Percentiles rank a stretch among this genome's conserved stretches.
Conservation (phyloP, 1,140 invertebrate genomes). For the Drosophila sucinea region DNA sequence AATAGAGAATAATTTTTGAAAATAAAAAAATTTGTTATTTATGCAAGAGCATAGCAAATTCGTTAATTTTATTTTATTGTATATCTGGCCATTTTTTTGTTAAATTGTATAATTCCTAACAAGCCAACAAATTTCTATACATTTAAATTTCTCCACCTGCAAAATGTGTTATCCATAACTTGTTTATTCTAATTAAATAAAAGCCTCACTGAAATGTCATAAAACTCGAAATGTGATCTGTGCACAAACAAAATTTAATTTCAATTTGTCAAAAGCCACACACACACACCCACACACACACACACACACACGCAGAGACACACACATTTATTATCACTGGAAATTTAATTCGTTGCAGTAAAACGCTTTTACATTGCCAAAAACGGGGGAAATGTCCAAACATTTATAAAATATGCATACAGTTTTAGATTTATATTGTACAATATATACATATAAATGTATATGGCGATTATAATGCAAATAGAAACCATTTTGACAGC, state of each 20-base stretch:
- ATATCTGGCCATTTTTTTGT: background rate
- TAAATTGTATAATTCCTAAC: constrained; percentile 1
- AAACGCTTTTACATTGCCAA: constrained; percentile 50
- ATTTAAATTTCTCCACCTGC: constrained; percentile 20
- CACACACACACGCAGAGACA: constrained; percentile 17
- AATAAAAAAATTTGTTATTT: background rate
- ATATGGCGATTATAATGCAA: constrained; percentile 75
- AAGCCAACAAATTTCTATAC: constrained; percentile 28
- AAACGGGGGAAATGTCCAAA: constrained; percentile 16
- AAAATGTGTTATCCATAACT: constrained; percentile 44
- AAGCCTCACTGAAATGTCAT: constrained; percentile 35
- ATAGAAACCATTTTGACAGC: constrained; percentile 73
- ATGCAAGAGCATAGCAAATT: background rate
- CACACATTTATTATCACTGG: constrained; percentile 66
- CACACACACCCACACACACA: constrained; percentile 16
- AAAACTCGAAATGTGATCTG: constrained; percentile 55
- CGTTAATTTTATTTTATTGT: background rate
- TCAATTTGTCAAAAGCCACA: constrained; percentile 65
- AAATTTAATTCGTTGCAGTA: constrained; percentile 64
- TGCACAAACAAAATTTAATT: constrained; percentile 58
- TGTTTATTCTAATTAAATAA: constrained; percentile 53
- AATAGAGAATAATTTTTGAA: no score
- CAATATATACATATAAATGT: constrained; percentile 15
- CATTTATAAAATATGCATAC: constrained; percentile 69
- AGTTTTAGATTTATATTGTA: constrained; percentile 66